A percentile compares a stretch with the other conserved stretches of the same genome.
phyloP scores from a whole-genome alignment of 2,888 invertebrate species.

The Cartodere bifasciata region DNA sequence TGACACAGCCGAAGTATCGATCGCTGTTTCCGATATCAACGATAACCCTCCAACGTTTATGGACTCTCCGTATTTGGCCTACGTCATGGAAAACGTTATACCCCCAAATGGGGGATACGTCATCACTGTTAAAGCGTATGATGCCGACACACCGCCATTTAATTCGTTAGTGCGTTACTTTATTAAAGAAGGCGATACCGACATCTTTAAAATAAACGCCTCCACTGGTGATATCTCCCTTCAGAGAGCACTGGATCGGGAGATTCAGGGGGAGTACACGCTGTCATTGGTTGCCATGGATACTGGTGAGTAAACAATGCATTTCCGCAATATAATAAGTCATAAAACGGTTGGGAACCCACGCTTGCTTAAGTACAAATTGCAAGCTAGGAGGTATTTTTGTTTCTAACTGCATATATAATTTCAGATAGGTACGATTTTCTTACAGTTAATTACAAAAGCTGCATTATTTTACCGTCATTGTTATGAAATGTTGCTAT shows the following conservation, averaged over 20 bases:
- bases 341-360: too few species aligned
- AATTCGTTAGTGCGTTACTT: slow-evolving; percentile 86
- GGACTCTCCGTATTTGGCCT: slow-evolving; percentile 87
- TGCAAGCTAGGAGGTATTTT: too few species aligned
- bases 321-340: neutral
- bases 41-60: slow-evolving; percentile 88
- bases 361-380: too few species aligned
- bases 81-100: slow-evolving; percentile 85
- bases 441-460: too few species aligned
- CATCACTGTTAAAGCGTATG: slow-evolving; percentile 73
- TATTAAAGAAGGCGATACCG: slow-evolving; percentile 85
- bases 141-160: slow-evolving; percentile 83
- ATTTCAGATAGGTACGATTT: too few species aligned
- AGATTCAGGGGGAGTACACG: slow-evolving; percentile 70
- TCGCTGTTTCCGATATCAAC: slow-evolving; percentile 82
- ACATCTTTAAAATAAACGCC: slow-evolving; percentile 83
- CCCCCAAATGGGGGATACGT: slow-evolving; percentile 70
- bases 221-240: slow-evolving; percentile 84
- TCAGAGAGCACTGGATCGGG: slow-evolving; percentile 70
- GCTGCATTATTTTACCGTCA: too few species aligned
- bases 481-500: too few species aligned
- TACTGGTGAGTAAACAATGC: slow-evolving; percentile 55
- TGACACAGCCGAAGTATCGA: slow-evolving; percentile 69
- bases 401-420: too few species aligned
- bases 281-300: slow-evolving; percentile 87